These are phyloP conservation scores for Hyppa rectilinea DNA, from an alignment of 2,888 invertebrate genomes.

Conservation along the genomic window DNA sequence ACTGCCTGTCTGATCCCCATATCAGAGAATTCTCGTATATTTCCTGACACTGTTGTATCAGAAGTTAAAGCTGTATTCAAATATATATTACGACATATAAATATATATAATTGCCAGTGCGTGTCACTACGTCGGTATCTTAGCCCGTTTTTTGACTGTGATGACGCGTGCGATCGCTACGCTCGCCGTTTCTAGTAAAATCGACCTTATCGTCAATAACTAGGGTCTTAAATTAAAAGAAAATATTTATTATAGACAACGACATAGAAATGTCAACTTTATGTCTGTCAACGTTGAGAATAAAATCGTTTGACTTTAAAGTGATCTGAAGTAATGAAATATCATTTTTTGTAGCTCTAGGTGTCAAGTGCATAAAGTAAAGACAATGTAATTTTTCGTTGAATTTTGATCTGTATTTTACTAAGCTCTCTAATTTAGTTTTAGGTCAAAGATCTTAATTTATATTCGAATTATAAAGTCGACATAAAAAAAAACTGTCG, in stretches of 20 bases:
- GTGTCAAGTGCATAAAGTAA: conserved; percentile 30
- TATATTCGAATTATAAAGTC: not conserved
- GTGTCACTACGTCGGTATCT: conserved; percentile 51
- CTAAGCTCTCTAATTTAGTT: conserved; percentile 59
- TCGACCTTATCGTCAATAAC: conserved; percentile 20
- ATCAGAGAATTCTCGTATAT: not conserved
- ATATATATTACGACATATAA: conserved; percentile 21
- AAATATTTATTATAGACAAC: conserved; percentile 4
- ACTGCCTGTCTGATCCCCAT: not conserved
- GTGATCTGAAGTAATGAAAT: conserved; percentile 25
- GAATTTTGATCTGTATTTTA: conserved; percentile 42
- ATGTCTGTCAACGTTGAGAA: conserved; percentile 9
- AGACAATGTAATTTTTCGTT: conserved; percentile 2
- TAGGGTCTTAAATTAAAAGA: conserved; percentile 32
- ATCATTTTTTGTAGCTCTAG: conserved; percentile 46
- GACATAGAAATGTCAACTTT: conserved; percentile 23
- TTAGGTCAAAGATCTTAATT: conserved; percentile 32
- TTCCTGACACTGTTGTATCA: conserved; percentile 18
- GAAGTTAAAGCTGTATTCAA: conserved; percentile 5
- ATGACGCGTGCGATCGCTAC: conserved; percentile 58
- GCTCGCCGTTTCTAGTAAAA: conserved; percentile 50
- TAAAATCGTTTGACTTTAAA: conserved; percentile 17
- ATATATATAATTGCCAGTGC: conserved; percentile 43
- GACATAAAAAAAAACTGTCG: not conserved
- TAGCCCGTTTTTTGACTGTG: conserved; percentile 66